Evolutionary conservation across 2,888 invertebrate species (phyloP), one percentile per base, ranked within the genome.

Genomic region (Lepidochitona cinerea): DNA sequence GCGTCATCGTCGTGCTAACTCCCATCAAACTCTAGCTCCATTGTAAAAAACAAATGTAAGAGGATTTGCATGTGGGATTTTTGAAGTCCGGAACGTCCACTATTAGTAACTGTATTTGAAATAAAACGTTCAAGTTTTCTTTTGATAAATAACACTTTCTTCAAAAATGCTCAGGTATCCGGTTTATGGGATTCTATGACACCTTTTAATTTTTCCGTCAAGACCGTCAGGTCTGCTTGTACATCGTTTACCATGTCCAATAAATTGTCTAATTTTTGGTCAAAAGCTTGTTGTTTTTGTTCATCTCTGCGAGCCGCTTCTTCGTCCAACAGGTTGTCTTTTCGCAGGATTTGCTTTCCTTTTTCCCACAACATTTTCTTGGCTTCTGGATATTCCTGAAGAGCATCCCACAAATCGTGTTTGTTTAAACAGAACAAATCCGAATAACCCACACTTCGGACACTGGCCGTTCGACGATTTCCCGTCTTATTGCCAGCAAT

Each of bases 361-460:
- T 83, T 85, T 70, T 85, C 88, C 9, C 90, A 86, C 68, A 92
- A 83, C 74, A 90, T 85, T 72, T 88, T 87, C 78, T 91, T 89
- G 3, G 92, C 92, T 68, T 92, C 92, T 0, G 92, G 92, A 77
- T 92, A 92, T 77, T 92, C 91, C 70, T 84, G 82, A 41, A 97
- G 92, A 0, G 97, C 96, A 86, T 96, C 96, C 95, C 97, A 96
- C 53, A 97, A 92, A 89, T 97, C 97, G 85, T 86, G 81, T 77
- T 98, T 98, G 49, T 96, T 96, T 85, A 98, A 92, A 87, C 97
- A 97, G 91, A 98, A 98, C 71, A 98, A 92, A 92, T 98, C 98
- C 5, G 97, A 97, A 78, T 88, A 90, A 4, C 89, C 89, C 7
- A 86, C 85, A 69, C 96, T 95, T 52, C 97, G 93, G 6, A 98